Evolutionary conservation across 1,140 invertebrate species (phyloP).

Genomic region (Pogonus chalceus): DNA sequence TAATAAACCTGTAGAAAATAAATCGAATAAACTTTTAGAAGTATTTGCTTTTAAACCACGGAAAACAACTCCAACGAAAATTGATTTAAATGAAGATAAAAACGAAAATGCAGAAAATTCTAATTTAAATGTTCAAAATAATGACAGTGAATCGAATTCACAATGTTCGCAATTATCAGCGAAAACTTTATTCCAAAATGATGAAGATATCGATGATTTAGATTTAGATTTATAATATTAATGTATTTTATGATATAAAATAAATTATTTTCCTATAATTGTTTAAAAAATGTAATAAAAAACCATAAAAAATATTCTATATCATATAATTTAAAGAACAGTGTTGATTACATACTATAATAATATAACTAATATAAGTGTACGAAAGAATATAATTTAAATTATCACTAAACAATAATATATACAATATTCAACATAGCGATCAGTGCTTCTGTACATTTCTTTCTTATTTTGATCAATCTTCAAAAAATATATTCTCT

Average conservation of each 20-base stretch:
- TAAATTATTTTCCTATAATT: neutral
- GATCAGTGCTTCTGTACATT: neutral
- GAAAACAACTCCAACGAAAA: no score
- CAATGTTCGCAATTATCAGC: neutral
- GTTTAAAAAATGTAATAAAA: neutral
- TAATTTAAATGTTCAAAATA: neutral
- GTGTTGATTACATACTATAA: neutral
- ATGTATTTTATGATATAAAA: neutral
- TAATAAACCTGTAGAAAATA: no score
- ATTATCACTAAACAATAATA: conserved; percentile 4
- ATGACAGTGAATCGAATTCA: neutral
- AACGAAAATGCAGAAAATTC: neutral
- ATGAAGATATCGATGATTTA: conserved; percentile 1
- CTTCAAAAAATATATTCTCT: no score
- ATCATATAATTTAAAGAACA: neutral
- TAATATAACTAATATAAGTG: neutral
- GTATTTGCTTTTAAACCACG: no score
- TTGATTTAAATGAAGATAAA: no score
- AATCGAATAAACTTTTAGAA: no score
- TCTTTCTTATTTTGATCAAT: no score
- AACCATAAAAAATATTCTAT: neutral
- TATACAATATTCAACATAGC: conserved; percentile 5
- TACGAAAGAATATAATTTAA: conserved; percentile 6
- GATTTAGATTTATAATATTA: neutral
- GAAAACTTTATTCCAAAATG: conserved; percentile 2